Evolutionary conservation across 2,797 vertebrate species (phyloP).

Genomic region (Amphiprion clarkii): DNA sequence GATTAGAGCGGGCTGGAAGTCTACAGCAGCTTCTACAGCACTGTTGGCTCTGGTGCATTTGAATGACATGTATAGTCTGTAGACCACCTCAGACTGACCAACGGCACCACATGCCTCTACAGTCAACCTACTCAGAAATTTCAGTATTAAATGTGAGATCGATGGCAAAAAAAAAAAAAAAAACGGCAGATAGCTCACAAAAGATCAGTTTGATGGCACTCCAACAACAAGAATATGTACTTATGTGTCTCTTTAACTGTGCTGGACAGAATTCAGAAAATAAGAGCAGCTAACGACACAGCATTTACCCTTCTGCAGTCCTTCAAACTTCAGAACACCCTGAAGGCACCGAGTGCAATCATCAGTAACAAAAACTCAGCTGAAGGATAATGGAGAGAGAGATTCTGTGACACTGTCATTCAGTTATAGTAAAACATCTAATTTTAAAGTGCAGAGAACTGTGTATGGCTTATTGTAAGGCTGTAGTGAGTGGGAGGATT

Average conservation of each 20-base stretch:
- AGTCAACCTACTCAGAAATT: too few relatives aligned
- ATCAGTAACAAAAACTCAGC: constrained; percentile 4
- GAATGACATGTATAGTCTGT: neutral
- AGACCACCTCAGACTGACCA: too few relatives aligned
- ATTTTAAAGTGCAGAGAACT: neutral
- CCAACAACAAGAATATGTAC: neutral
- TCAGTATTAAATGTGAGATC: too few relatives aligned
- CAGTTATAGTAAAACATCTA: neutral
- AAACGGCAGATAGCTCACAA: neutral
- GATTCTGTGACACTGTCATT: neutral
- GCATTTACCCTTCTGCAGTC: constrained; percentile 2
- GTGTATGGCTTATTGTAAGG: neutral
- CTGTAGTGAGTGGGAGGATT: too few relatives aligned
- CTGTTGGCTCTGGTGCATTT: constrained; percentile 1
- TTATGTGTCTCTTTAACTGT: constrained; percentile 4
- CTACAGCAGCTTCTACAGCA: constrained; percentile 15
- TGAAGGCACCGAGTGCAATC: neutral
- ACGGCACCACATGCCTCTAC: too few relatives aligned
- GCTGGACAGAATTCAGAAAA: constrained; percentile 3
- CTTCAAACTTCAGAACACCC: constrained; percentile 4
- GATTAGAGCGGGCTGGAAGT: neutral
- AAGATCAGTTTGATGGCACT: neutral
- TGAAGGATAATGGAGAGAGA: constrained; percentile 7
- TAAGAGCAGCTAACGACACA: neutral
- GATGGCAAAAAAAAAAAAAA: neutral